phyloP scores from a whole-genome alignment of 2,113 vertebrate species.

The Centrocercus urophasianus region DNA sequence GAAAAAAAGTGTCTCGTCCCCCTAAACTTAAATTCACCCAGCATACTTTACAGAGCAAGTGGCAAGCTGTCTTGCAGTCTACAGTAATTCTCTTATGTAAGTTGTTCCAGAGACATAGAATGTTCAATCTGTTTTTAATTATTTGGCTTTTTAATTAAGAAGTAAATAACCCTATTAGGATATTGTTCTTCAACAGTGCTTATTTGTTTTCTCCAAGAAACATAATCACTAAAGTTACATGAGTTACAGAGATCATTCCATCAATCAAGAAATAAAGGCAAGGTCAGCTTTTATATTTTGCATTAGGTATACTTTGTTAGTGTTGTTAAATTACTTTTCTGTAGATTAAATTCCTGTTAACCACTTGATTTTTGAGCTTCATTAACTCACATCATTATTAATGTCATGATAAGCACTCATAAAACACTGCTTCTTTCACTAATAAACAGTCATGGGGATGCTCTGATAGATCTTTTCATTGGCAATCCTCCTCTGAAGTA shows the following conservation, averaged over 20 bases:
- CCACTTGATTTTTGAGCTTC: conserved; percentile 65
- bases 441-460: conserved; percentile 43
- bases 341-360: conserved; percentile 62
- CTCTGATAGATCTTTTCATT: conserved; percentile 29
- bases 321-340: conserved; percentile 62
- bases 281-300: conserved; percentile 36
- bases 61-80: conserved; percentile 14
- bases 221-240: neutral
- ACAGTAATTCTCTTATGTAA: conserved; percentile 22
- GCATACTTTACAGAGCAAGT: neutral
- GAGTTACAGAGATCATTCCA: neutral
- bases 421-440: conserved; percentile 54
- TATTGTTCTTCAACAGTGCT: conserved; percentile 22
- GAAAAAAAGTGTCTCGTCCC: rapidly evolving
- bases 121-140: conserved; percentile 54
- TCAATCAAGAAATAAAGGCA: conserved; percentile 38
- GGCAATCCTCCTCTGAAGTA: neutral
- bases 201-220: conserved; percentile 28
- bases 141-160: conserved; percentile 64
- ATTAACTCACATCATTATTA: conserved; percentile 66
- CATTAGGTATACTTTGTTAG: conserved; percentile 30
- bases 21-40: neutral
- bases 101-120: conserved; percentile 14
- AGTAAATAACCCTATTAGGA: conserved; percentile 53
- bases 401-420: conserved; percentile 44